Base-by-base conservation (phyloP, 2,888 invertebrate genomes). In the Desoria tigrina region DNA sequence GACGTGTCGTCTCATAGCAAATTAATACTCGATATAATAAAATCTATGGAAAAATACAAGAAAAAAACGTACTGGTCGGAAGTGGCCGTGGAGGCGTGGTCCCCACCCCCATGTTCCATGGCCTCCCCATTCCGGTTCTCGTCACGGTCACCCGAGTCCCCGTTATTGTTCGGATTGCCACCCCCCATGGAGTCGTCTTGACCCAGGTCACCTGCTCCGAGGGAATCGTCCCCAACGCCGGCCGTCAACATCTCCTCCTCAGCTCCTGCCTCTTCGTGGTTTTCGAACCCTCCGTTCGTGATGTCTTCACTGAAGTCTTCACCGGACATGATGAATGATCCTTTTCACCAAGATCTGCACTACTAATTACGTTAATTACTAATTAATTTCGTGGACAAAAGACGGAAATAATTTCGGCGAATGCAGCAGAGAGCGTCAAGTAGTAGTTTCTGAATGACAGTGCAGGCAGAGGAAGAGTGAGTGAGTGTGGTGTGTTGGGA, bases 1-100 rank as follows among this genome's bases (percentile, higher is more conserved):
- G n/a, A n/a, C n/a, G n/a, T n/a, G n/a, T n/a, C n/a, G n/a, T n/a
- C n/a, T n/a, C n/a, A n/a, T n/a, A n/a, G n/a, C n/a, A n/a, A n/a
- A n/a, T n/a, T n/a, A n/a, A n/a, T n/a, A n/a, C n/a, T n/a, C n/a
- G n/a, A n/a, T n/a, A n/a, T n/a, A n/a, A n/a, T n/a, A n/a, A n/a
- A n/a, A n/a, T n/a, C n/a, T n/a, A n/a, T n/a, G n/a, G n/a, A n/a
- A n/a, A n/a, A n/a, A n/a, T n/a, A n/a, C n/a, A n/a, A 49, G 21
- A 18, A 49, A 18, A 49, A 49, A 21, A 49, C 11, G n/a, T 78
- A 79, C 79, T 79, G 79, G 75, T 80, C 90, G 82, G 90, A 90
- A 83, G 90, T 90, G 79, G 89, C 87, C 79, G 87, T 87, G 68
- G 88, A 86, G 76, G 87, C 9, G 16, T 39, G 39, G 81, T 88